Evolutionary conservation across 2,888 invertebrate genomes (phyloP), one percentile per base, ranked within the genome.

Genomic region (Amphiduros pacificus): DNA sequence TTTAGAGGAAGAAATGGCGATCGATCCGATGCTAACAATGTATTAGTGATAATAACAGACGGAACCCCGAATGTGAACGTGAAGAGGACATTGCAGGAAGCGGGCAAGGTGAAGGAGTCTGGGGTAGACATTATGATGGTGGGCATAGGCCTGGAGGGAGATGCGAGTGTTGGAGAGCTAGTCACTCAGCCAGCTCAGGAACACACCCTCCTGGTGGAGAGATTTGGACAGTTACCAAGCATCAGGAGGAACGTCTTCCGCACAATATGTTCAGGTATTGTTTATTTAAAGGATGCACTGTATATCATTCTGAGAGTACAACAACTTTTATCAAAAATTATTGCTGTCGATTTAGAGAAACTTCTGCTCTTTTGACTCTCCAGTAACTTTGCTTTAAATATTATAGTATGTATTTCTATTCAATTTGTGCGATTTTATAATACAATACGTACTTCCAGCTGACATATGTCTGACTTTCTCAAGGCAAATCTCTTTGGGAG

Each of bases 41-140:
- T 69, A 4, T 49, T 53, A 29, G 28, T 69, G 31, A 27, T 67
- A 17, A 40, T 69, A 14, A 64, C 69, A n/a, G 69, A 69, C 51
- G 69, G 69, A 6, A 53, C 53, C 28, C 63, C 65, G 17, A 69
- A 65, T 54, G 60, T 67, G 11, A 36, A 63, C 52, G 11, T 49
- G 4, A 41, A 44, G 27, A 32, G 40, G 6, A 62, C 67, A 4
- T 20, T 54, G 20, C 63, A 63, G 22, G 67, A 69, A 53, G 69
- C 69, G 4, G 32, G 63, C 11, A 54, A 27, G 1, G 28, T 64
- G n/a, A 44, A 51, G 17, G 49, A 60, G 24, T 52, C 48, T 11
- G 65, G 63, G 20, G 53, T 59, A n/a, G 41, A 52, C 49, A 48
- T 64, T 14, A 48, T 63, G 9, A 40, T 61, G 2, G 57, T 62